phyloP scores from a whole-genome alignment of 1,140 invertebrate genomes.

The Cherax destructor region DNA sequence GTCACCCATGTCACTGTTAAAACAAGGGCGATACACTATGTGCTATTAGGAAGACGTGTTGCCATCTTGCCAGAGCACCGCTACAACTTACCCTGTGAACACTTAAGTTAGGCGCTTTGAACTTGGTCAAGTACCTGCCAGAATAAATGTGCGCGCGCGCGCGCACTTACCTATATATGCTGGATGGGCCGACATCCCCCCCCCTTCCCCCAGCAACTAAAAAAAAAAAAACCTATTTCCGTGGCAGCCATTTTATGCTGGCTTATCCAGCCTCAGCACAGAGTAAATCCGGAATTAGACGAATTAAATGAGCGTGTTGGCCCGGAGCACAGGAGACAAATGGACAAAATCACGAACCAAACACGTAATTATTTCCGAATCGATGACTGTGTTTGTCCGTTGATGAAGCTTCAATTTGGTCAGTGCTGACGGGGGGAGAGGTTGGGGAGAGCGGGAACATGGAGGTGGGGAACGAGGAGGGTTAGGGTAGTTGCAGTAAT shows the following conservation, averaged over 20 bases:
- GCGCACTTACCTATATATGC: neutral
- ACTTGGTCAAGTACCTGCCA: no score
- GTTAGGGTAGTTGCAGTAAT: neutral
- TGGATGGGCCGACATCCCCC: no score
- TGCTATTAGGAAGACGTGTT: no score
- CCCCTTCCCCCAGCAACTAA: no score
- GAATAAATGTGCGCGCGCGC: neutral
- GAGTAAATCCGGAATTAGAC: constrained; percentile 7
- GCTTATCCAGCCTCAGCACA: no score
- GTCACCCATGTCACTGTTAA: no score
- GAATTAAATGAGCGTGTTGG: neutral
- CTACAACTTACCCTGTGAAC: no score
- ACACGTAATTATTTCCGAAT: constrained; percentile 11
- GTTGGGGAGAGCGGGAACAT: neutral
- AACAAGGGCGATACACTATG: no score
- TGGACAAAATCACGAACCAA: neutral
- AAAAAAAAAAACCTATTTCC: no score
- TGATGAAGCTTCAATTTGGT: neutral
- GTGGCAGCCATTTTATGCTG: no score
- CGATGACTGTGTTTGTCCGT: constrained; percentile 6
- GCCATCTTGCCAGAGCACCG: no score
- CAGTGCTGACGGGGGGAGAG: neutral
- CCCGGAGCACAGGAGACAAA: neutral
- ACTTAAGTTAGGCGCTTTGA: no score
- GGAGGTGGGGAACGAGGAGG: neutral